Evolutionary conservation across 2,113 vertebrate genomes (phyloP).

Genomic region (Budorcas taxicolor): DNA sequence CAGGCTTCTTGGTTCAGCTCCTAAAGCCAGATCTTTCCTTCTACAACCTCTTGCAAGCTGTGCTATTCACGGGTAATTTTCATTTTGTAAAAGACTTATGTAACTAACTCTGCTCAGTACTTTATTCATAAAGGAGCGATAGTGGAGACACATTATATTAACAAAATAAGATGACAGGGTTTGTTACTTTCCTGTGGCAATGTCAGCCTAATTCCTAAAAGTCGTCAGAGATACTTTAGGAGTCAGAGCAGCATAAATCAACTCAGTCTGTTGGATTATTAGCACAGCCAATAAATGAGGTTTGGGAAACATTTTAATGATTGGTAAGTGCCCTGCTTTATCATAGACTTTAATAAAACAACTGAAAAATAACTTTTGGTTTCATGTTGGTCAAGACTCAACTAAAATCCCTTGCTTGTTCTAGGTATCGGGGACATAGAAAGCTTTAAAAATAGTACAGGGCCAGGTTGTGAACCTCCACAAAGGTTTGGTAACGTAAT

Average conservation of each 20-base stretch:
- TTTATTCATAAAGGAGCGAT: not conserved
- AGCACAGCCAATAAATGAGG: constrained; percentile 37
- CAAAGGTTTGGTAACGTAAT: not conserved
- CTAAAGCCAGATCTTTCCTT: not conserved
- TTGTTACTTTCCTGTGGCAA: not conserved
- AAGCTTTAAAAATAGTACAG: not conserved
- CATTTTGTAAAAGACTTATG: not conserved
- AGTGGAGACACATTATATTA: not conserved
- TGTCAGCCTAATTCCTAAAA: constrained; percentile 20
- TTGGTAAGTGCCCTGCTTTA: not conserved
- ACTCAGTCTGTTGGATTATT: not conserved
- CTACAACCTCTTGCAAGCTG: not conserved
- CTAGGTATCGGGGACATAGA: not conserved
- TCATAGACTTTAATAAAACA: not conserved
- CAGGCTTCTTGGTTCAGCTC: not conserved
- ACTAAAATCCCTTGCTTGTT: not conserved
- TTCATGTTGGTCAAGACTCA: not conserved
- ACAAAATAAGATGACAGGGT: not conserved
- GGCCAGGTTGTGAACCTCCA: not conserved
- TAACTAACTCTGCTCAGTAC: not conserved
- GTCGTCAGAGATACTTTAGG: not conserved
- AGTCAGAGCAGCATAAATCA: not conserved
- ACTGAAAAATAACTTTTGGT: not conserved
- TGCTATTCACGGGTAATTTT: not conserved
- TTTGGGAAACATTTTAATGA: not conserved